These are phyloP conservation scores for Anthopleura xanthogrammica DNA, from an alignment of 92 coral and sea anemone genomes.

Conservation along the genomic window DNA sequence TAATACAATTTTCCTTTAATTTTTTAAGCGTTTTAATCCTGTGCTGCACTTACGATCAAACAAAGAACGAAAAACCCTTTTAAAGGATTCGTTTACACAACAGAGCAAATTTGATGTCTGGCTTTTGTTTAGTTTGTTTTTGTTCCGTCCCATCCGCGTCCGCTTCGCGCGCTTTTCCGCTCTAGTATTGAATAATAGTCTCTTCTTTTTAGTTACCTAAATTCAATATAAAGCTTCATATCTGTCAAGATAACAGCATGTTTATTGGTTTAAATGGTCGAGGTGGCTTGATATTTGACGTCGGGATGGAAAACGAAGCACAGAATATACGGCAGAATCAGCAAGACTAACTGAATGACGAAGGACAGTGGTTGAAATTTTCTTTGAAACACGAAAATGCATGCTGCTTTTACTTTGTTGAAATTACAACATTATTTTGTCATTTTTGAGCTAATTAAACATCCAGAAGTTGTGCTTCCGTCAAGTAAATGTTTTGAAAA, in stretches of 20 bases:
- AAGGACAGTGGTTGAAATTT: no score
- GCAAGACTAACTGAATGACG: no score
- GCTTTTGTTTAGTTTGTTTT: not conserved
- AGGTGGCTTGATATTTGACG: not conserved
- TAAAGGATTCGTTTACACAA: constrained; percentile 4
- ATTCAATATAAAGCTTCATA: not conserved
- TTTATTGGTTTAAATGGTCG: not conserved
- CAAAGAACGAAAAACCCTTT: not conserved
- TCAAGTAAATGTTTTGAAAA: no score
- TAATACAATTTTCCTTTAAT: not conserved
- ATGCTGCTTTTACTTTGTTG: no score
- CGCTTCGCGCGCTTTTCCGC: constrained; percentile 6
- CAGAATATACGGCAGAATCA: not conserved
- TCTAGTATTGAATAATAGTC: not conserved
- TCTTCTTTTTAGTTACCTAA: no score
- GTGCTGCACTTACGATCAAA: not conserved
- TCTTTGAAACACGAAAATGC: no score
- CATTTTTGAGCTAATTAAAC: no score
- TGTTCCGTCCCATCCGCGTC: not conserved
- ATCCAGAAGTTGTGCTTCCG: no score
- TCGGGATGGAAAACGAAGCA: not conserved
- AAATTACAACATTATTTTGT: no score
- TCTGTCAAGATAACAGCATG: not conserved
- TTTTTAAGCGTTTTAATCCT: not conserved
- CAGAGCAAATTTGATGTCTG: not conserved